Base-by-base conservation (phyloP, 2,888 invertebrate genomes). In the Myopa testacea region DNA sequence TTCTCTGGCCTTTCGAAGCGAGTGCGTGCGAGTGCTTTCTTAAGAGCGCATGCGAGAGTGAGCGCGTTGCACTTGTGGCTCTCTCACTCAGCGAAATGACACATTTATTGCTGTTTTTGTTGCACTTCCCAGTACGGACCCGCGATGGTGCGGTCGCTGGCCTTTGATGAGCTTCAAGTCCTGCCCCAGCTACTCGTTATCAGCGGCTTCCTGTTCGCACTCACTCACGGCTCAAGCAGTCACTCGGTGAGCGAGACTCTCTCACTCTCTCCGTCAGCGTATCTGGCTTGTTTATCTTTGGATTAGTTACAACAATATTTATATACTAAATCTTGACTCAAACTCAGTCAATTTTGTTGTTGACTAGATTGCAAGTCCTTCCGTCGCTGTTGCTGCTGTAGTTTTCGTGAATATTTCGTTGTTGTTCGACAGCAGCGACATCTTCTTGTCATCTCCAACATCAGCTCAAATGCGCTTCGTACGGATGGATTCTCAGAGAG, bases 241-340 rank as follows among this genome's bases (percentile, higher is more conserved):
- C 19, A n/a, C 58, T 58, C 58, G 16, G 19, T 58, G 16, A 14
- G 58, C 58, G 5, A 58, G 26, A 50, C 34, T 52, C 34, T 52
- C 74, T 37, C 37, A 52, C n/a, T 38, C 34, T n/a, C 67, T 38
- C 38, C 14, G 50, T n/a, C 38, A n/a, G 2, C 37, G 14, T 58
- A 6, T 58, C n/a, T n/a, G 58, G 12, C n/a, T 14, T 60, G 60
- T 45, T 70, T 55, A 85, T 85, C 85, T 85, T 86, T 85, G 84
- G 84, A 86, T 85, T 84, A 85, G 83, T 19, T 83, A 84, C 84
- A 85, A 86, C 86, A 86, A 85, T 86, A 86, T 86, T 86, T 83
- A 81, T 83, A 81, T 83, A 82, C 38, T 19, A 69, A 68, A 75
- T 75, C 75, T 45, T 26, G 37, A 38, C 58, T 40, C 55, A 40